A percentile compares a stretch with the other conserved stretches of the same genome.
Evolutionary conservation across 2,888 invertebrate genomes (phyloP).

Genomic region (Caradrina clavipalpis): DNA sequence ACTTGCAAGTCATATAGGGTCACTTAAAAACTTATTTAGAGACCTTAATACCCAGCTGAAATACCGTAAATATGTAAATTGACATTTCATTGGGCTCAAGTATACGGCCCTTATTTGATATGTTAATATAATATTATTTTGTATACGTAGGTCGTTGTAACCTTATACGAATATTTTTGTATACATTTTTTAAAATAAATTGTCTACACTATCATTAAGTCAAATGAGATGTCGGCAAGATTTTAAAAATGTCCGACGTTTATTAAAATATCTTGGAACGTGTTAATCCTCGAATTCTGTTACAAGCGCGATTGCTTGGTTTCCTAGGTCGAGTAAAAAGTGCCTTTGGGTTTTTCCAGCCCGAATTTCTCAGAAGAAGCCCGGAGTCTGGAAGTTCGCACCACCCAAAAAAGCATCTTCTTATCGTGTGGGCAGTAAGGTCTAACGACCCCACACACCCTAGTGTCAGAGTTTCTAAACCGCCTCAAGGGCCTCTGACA

Average conservation of each 20-base stretch:
- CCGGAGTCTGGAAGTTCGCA: too few species aligned
- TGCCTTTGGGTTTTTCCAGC: too few species aligned
- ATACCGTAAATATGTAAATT: constrained; percentile 58
- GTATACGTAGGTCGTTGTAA: constrained; percentile 43
- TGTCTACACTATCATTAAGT: constrained; percentile 26
- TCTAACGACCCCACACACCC: too few species aligned
- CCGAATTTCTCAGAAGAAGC: too few species aligned
- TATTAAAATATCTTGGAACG: not conserved
- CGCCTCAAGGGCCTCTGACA: too few species aligned
- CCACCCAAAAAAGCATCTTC: too few species aligned
- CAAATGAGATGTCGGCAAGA: constrained; percentile 36
- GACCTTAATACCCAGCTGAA: constrained; percentile 19
- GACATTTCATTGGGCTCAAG: constrained; percentile 54
- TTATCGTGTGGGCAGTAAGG: too few species aligned
- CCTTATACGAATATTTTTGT: constrained; percentile 39
- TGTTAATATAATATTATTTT: constrained; percentile 52
- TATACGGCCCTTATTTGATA: constrained; percentile 57
- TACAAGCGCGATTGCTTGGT: too few species aligned
- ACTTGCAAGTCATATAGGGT: constrained; percentile 14
- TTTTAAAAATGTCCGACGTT: not conserved
- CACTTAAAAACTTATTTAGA: constrained; percentile 49
- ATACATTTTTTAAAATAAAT: constrained; percentile 38
- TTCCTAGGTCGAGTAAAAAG: too few species aligned
- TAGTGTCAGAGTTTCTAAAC: too few species aligned
- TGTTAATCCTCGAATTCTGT: too few species aligned